Evolutionary conservation across 2,113 vertebrate genomes (phyloP), one percentile per base, ranked within the genome.

Genomic region (Coptodon rendalli): DNA sequence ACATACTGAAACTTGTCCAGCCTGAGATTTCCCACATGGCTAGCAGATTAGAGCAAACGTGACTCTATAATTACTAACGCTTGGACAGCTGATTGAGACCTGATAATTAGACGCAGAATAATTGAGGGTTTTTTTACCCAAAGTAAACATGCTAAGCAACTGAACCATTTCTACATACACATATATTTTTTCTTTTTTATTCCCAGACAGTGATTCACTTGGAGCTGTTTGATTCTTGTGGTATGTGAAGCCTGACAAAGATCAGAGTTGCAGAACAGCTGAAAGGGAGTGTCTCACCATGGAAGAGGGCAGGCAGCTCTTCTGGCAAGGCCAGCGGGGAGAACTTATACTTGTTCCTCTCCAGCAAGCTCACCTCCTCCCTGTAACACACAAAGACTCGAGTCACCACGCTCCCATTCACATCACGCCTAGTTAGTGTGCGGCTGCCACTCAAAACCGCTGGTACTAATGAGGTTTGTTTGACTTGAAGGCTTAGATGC

Each of bases 281-380:
- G 29, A 85, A 40, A 29, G 76, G 84, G 68, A 82, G 89, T 45
- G 85, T 92, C 95, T 95, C 92, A 98, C 98, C 98, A 87, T 97
- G 96, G 93, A 99, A 98, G 87, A 99, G 97, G 83, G 92, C 57
- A 2, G 94, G 88, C 40, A 99, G 97, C 89, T 98, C 97, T 2
- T 94, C 85, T 45, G 98, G 97, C 91, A 99, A 86, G 31, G 92
- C 86, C 2, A 97, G 96, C 0, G 98, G 97, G n/a, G 96, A 78
- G 81, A 98, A 99, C 95, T 99, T 99, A 94, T 99, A 98, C 89
- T 98, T 98, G 95, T 97, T 99, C 96, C 97, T 99, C 95, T 99
- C 98, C 95, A 97, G 89, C 27, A 95, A 82, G 82, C 97, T 98
- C 94, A 99, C 91, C 90, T 97, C 95, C 96, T 99, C 98, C 93